phyloP scores from a whole-genome alignment of 2,113 vertebrate species.

The Cynopterus brachyotis region DNA sequence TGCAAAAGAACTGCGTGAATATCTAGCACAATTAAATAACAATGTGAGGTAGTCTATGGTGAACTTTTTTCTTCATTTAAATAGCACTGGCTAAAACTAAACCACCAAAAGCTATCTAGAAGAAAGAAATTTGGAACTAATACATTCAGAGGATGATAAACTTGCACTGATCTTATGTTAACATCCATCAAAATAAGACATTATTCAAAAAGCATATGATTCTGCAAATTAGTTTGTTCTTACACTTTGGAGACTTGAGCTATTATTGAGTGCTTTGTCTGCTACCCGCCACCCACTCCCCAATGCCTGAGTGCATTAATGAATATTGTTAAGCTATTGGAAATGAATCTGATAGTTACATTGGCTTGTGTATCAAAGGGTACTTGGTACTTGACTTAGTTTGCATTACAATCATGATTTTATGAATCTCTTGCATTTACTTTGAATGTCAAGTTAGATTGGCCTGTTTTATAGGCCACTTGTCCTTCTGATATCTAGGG shows the following conservation, averaged over 20 bases:
- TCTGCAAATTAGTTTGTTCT: conserved; percentile 81
- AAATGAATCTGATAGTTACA: conserved; percentile 84
- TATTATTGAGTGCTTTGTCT: conserved; percentile 73
- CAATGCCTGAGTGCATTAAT: conserved; percentile 69
- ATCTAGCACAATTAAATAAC: conserved; percentile 92
- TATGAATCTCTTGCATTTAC: conserved; percentile 86
- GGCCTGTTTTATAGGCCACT: conserved; percentile 89
- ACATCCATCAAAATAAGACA: conserved; percentile 77
- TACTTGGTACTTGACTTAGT: conserved; percentile 86
- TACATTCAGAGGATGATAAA: conserved; percentile 63
- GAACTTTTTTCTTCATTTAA: conserved; percentile 3
- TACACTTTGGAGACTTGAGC: conserved; percentile 81
- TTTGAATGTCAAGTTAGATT: conserved; percentile 86
- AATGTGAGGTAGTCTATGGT: conserved; percentile 91
- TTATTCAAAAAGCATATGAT: conserved; percentile 46
- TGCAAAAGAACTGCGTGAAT: conserved; percentile 94
- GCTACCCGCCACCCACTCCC: neutral
- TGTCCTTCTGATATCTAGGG: conserved; percentile 75
- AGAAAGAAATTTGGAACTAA: conserved; percentile 66
- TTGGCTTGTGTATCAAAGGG: conserved; percentile 85
- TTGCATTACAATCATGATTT: conserved; percentile 85
- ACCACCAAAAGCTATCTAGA: conserved; percentile 69
- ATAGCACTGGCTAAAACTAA: conserved; percentile 71
- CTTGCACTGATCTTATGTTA: conserved; percentile 67
- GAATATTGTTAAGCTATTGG: conserved; percentile 72